Evolutionary conservation across 2,113 vertebrate species (phyloP), one percentile per base, ranked within the genome.

Genomic region (Cynoglossus semilaevis): DNA sequence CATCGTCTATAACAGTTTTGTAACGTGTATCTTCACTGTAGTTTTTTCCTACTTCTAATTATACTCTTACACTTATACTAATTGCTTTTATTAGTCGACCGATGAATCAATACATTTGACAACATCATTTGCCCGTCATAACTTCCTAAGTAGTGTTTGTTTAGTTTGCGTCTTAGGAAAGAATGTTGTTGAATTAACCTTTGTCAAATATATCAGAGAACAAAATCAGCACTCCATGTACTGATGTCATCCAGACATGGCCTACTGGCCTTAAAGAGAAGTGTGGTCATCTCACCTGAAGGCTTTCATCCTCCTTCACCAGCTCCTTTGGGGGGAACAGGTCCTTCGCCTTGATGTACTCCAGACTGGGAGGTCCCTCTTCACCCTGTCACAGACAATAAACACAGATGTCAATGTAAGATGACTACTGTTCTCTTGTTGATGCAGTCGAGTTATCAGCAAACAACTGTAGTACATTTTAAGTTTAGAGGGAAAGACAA

Each of bases 281-380:
- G 35, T 22, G n/a, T 19, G 15, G 18, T 51, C 1, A 8, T 51
- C 77, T 76, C 61, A 99, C 97, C 95, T 98, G 97, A 77, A 99
- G 85, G 60, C 91, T 93, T 48, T 97, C 96, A 81, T 99, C 97
- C 76, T 99, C 97, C 87, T 97, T 98, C 64, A 98, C 88, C 71
- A 99, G 93, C 82, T 98, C 96, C 90, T 97, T 98, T 3, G 93
- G 95, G 79, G 97, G 97, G 76, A 99, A 99, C 86, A 99, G 91
- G 87, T 99, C 97, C 91, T 98, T 98, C 82, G 97, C 95, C 92
- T 98, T 96, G 89, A 99, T 99, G 80, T 99, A 99, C 91, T 99
- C 97, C 94, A 99, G 93, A 92, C 96, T 98, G 89, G 96, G 96
- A 81, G 96, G 96, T 62, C 95, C 96, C 72, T 98, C 97, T 90